Base-by-base conservation (phyloP, 2,113 vertebrate genomes). In the Spea multiplicata region DNA sequence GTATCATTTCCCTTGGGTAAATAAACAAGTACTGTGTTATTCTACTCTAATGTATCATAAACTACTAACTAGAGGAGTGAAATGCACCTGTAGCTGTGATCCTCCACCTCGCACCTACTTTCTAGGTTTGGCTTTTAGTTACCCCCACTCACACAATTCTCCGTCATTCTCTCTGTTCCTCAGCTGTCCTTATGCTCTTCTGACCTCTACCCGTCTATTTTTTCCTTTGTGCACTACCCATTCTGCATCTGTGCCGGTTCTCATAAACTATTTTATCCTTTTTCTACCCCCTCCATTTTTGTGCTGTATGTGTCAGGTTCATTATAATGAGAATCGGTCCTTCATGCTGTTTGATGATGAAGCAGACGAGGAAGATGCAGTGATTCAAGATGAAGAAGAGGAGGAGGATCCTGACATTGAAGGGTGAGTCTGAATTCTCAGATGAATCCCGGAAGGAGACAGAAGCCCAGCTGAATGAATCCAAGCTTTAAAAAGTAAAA, bases 301-400 rank as follows among this genome's bases (percentile, higher is more conserved):
- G 16, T 66, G 44, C 14, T 48, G 6, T 2, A 14, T 17, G 17
- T 8, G 49, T 48, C 44, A 94, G 93, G 81, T 90, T 6, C 94
- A 93, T 71, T 88, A 90, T 0, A 91, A 94, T 14, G 90, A 93
- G 14, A 93, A 91, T 84, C 89, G 85, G 2, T 92, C 94, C 59
- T 93, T 95, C 73, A 89, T 95, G 30, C 82, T 97, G 66, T 95
- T 96, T n/a, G 93, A 95, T 0, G 92, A 92, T 0, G 88, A 93
- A 0, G 89, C 88, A 0, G 90, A 90, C 0, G 88, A 87, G 3
- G 89, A 88, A 5, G 92, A 88, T 5, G 81, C 53, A 0, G 89
- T 86, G 17, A 84, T 85, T 59, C 83, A 88, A 59, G 85, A 92
- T 45, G 93, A 93, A 0, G 75, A 83, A 1, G 74, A 91, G 0